Evolutionary conservation across 2,888 invertebrate genomes (phyloP).

Genomic region (Lysandra coridon): DNA sequence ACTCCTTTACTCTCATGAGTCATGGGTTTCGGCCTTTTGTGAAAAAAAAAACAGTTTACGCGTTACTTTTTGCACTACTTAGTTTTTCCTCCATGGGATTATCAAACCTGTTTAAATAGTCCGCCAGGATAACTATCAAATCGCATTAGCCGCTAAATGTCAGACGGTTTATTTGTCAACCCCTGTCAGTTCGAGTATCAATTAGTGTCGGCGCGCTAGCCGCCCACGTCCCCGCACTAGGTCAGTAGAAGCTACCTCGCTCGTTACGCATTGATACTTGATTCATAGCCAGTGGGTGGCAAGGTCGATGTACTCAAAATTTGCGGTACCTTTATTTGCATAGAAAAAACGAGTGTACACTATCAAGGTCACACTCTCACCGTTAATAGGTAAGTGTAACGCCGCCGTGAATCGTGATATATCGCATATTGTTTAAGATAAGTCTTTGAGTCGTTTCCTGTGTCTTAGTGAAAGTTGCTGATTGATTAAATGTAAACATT

Average conservation of each 20-base stretch:
- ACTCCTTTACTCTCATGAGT: too few relatives aligned
- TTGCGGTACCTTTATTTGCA: slow-evolving; percentile 77
- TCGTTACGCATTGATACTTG: slow-evolving; percentile 64
- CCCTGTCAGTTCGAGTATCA: slow-evolving; percentile 48
- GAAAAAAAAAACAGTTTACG: not conserved
- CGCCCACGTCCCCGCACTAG: slow-evolving; percentile 73
- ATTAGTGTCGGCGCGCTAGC: slow-evolving; percentile 40
- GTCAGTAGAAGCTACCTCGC: slow-evolving; percentile 69
- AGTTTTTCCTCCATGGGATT: not conserved
- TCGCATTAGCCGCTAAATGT: slow-evolving; percentile 24
- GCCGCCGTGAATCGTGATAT: slow-evolving; percentile 76
- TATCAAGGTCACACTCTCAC: slow-evolving; percentile 77
- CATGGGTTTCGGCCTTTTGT: too few relatives aligned
- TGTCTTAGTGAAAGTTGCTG: slow-evolving; percentile 72
- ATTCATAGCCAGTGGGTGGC: slow-evolving; percentile 70
- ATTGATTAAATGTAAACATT: slow-evolving; percentile 55
- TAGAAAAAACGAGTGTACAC: slow-evolving; percentile 72
- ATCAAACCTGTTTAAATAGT: not conserved
- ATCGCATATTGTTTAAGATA: slow-evolving; percentile 77
- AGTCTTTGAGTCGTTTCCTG: slow-evolving; percentile 73
- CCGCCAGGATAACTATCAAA: slow-evolving; percentile 35
- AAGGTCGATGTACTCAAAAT: slow-evolving; percentile 76
- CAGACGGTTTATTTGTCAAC: slow-evolving; percentile 43
- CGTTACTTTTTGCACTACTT: not conserved
- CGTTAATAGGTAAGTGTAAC: slow-evolving; percentile 79